A percentile compares a stretch with the other conserved stretches of the same genome.
Conservation (phyloP, 2,797 vertebrate genomes). For the Thaleichthys pacificus region DNA sequence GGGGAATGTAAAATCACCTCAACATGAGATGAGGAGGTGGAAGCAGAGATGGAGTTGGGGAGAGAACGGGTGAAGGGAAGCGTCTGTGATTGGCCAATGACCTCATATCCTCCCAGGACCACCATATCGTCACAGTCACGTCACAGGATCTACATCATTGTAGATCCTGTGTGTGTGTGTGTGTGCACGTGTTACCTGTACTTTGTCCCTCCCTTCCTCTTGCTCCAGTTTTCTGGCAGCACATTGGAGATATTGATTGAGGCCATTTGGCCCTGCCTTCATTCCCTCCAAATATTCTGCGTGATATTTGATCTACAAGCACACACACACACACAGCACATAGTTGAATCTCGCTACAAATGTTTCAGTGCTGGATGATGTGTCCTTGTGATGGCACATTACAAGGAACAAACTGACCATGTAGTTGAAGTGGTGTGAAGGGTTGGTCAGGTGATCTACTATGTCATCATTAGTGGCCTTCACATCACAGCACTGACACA, state of each 20-base stretch:
- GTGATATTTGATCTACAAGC: conserved; percentile 59
- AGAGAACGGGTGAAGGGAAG: too few relatives aligned
- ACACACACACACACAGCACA: conserved; percentile 13
- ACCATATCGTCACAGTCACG: too few relatives aligned
- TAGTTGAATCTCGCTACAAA: not conserved
- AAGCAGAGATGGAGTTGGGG: not conserved
- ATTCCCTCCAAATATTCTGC: conserved; percentile 45
- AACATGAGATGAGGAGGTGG: conserved; percentile 11
- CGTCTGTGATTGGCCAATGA: too few relatives aligned
- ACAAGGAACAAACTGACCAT: conserved; percentile 53
- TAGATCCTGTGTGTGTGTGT: not conserved
- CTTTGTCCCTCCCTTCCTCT: conserved; percentile 54
- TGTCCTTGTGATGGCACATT: not conserved
- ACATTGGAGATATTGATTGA: conserved; percentile 39
- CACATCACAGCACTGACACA: conserved; percentile 72
- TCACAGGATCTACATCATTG: not conserved
- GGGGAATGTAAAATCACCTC: conserved; percentile 38
- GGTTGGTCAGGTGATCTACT: conserved; percentile 56
- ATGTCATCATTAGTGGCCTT: conserved; percentile 51
- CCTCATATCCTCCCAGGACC: too few relatives aligned
- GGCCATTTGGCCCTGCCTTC: conserved; percentile 25
- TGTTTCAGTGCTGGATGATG: too few relatives aligned
- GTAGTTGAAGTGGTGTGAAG: conserved; percentile 62
- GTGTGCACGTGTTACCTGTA: conserved; percentile 48
- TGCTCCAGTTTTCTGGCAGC: conserved; percentile 55